phyloP scores from a whole-genome alignment of 2,113 vertebrate species.

The Emydocephalus ijimae region DNA sequence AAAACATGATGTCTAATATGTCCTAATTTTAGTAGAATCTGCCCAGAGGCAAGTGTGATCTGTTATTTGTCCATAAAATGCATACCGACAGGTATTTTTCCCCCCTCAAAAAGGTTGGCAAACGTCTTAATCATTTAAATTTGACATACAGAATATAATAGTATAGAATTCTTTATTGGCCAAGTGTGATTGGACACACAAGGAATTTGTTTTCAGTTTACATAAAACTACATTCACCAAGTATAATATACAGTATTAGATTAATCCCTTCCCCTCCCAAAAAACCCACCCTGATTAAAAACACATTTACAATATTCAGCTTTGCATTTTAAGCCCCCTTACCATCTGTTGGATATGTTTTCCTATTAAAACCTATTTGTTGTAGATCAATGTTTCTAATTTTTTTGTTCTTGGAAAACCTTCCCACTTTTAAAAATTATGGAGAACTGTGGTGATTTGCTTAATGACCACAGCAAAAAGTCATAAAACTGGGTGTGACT shows the following conservation, averaged over 20 bases:
- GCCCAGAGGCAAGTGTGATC: not conserved
- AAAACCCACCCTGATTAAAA: not conserved
- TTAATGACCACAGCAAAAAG: too few species aligned
- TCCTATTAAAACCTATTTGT: not conserved
- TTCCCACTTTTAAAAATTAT: not conserved
- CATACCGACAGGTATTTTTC: not conserved
- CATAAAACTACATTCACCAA: too few species aligned
- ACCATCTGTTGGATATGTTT: not conserved
- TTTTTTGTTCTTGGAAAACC: not conserved
- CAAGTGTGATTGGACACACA: too few species aligned
- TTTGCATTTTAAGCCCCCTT: not conserved
- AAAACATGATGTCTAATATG: not conserved
- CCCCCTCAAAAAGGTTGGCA: not conserved
- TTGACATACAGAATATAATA: not conserved
- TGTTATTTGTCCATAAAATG: not conserved
- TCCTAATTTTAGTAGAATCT: not conserved
- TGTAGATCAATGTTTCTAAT: not conserved
- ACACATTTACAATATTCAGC: not conserved
- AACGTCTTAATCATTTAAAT: not conserved
- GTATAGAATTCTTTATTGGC: too few species aligned
- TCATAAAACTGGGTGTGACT: too few species aligned
- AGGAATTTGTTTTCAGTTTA: too few species aligned
- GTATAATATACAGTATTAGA: not conserved
- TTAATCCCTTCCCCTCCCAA: not conserved
- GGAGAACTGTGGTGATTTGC: too few species aligned